Base-by-base conservation (phyloP, 2,888 invertebrate species). In the Stomorhina lunata region DNA sequence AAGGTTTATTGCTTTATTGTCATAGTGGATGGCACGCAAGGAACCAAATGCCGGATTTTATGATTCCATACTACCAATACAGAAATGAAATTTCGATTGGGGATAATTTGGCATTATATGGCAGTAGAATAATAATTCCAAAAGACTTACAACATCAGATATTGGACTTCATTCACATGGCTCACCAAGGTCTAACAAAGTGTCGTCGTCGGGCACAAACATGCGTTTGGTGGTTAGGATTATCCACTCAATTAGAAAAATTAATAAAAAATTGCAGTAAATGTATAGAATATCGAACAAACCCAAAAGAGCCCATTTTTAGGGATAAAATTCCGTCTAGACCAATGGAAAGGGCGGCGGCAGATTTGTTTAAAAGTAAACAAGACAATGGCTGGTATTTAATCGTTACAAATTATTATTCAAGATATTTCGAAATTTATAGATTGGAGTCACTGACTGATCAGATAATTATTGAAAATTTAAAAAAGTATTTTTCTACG, bases 301-400 rank as follows among this genome's bases (percentile, higher is more conserved):
- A 69, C 17, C 50, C 27, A 4, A 61, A 53, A 5, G 68, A 76
- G 40, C 15, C 76, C 2, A 45, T 68, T 29, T 27, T 27, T n/a
- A 59, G 34, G 9, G 55, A 68, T 17, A 59, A 25, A 4, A 43
- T 63, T 40, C 55, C 66, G 7, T 25, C 29, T 7, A 34, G 65
- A 27, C 63, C 59, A 20, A 50, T 69, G 53, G 48, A 77, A 48
- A 77, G 57, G 61, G 15, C 29, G 10, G 77, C 43, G 2, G 57
- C 61, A 25, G 68, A 76, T 45, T 43, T 76, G 3, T 76, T 76
- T n/a, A 76, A 76, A 45, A 34, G 32, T n/a, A 73, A 73, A 61
- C n/a, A 27, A 4, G 53, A 37, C 25, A 50, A 61, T 25, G 22
- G 32, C 6, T 77, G 68, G 68, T 77, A 68, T 48, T 34, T 77